These are phyloP conservation scores for Mormyrus lacerda DNA, from an alignment of 2,113 vertebrate genomes.

Conservation along the genomic window DNA sequence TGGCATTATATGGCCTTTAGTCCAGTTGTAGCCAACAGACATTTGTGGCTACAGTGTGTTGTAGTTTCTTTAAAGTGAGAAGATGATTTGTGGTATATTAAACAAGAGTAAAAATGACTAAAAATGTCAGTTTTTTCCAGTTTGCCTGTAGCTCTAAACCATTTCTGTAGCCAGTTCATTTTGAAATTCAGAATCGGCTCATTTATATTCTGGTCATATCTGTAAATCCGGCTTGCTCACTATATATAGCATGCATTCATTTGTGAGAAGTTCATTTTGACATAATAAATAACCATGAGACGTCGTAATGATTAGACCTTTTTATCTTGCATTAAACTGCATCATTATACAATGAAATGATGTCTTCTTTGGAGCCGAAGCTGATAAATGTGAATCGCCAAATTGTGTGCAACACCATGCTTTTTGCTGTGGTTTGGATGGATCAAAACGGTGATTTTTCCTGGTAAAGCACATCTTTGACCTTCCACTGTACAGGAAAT, in stretches of 20 bases:
- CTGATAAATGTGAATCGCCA: neutral
- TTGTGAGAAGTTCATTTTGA: neutral
- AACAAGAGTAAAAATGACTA: neutral
- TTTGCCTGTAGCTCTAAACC: neutral
- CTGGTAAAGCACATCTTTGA: neutral
- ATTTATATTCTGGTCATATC: slow-evolving; percentile 4
- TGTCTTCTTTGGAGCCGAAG: neutral
- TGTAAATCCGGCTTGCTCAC: neutral
- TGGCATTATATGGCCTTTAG: neutral
- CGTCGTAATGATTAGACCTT: neutral
- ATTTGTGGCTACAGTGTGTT: neutral
- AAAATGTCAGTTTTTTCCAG: neutral
- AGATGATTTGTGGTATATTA: neutral
- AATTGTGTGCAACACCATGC: neutral
- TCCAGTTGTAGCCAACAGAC: neutral
- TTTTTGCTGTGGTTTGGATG: neutral
- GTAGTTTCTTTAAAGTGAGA: neutral
- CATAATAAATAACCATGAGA: neutral
- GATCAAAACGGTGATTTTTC: neutral
- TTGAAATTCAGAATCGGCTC: neutral
- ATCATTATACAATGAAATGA: neutral
- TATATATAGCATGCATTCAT: slow-evolving; percentile 6
- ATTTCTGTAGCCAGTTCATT: neutral
- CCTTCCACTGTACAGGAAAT: neutral
- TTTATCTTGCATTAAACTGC: neutral